Evolutionary conservation across 2,888 invertebrate species (phyloP).

Genomic region (Agrochola macilenta): DNA sequence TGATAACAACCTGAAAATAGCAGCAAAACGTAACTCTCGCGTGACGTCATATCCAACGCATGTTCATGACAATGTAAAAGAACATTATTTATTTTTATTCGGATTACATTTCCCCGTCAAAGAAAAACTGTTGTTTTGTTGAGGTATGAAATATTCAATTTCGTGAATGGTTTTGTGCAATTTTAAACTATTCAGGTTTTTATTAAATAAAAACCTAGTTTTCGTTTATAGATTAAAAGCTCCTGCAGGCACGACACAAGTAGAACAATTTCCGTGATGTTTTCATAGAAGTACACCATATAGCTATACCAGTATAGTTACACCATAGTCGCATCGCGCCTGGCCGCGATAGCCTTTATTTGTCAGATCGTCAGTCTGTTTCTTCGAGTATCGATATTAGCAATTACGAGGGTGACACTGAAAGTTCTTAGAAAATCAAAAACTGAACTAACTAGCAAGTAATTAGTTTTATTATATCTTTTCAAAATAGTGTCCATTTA

Average conservation of each 20-base stretch:
- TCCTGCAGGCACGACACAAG: no score
- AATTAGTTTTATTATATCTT: no score
- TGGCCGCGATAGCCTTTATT: no score
- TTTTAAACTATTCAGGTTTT: neutral
- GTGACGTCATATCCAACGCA: neutral
- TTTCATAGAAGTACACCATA: no score
- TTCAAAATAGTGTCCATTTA: no score
- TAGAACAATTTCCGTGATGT: no score
- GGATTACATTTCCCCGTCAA: conserved; percentile 17
- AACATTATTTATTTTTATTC: conserved; percentile 2
- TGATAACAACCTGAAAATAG: conserved; percentile 20
- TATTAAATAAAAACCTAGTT: neutral
- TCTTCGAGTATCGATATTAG: neutral
- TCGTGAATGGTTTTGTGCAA: neutral
- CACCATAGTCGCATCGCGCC: no score
- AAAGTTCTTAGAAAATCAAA: no score
- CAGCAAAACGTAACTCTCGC: conserved; percentile 4
- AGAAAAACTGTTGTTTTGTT: conserved; percentile 11
- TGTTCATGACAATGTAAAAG: conserved; percentile 12
- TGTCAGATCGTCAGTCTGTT: neutral
- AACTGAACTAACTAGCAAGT: no score
- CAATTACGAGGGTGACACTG: no score
- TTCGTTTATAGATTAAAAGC: neutral
- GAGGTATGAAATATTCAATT: neutral
- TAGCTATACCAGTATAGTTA: no score